Evolutionary conservation across 2,888 invertebrate species (phyloP), one percentile per base, ranked within the genome.

Genomic region (Venustoraphidia nigricollis): DNA sequence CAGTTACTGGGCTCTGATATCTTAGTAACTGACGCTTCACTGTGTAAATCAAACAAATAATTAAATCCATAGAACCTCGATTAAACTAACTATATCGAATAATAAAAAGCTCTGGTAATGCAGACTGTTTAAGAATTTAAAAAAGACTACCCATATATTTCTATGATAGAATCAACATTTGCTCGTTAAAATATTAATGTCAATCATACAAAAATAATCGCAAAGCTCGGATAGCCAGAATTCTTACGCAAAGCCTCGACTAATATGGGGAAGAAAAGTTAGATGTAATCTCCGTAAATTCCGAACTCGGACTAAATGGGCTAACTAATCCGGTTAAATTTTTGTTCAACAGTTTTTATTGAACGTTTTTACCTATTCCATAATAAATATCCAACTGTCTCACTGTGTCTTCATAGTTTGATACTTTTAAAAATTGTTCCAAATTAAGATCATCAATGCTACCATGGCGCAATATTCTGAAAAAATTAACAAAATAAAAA

Each of bases 1-100:
- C 96, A 39, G 90, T 90, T 46, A 93, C 91, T 43, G 89, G 87
- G 65, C 93, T 93, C 71, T 97, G 96, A 65, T 86, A 88, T 47
- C 83, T 77, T 41, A 97, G 67, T 48, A 97, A 70, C 65, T 96
- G 96, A 48, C 92, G 72, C 68, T 93, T 94, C 17, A 93, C 92
- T 92, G 59, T 34, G 64, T 66, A 10, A 13, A n/a, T 27, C 44
- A 34, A 40, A 11, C 9, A 14, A 39, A 34, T 17, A 44, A 17
- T 17, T 41, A 17, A 9, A 34, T 40, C 2, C 17, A 4, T 17
- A 17, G 4, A 17, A 17, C 2, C 17, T 17, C 17, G 17, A 17
- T 17, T 17, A 44, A 44, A n/a, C 41, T 8, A 11, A 40, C 13
- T 13, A 36, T 2, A 41, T 52, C 13, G 50, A 49, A 10, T 14